These are phyloP conservation scores for Metallyticus violacea DNA, from an alignment of 2,888 invertebrate species.

Conservation along the genomic window DNA sequence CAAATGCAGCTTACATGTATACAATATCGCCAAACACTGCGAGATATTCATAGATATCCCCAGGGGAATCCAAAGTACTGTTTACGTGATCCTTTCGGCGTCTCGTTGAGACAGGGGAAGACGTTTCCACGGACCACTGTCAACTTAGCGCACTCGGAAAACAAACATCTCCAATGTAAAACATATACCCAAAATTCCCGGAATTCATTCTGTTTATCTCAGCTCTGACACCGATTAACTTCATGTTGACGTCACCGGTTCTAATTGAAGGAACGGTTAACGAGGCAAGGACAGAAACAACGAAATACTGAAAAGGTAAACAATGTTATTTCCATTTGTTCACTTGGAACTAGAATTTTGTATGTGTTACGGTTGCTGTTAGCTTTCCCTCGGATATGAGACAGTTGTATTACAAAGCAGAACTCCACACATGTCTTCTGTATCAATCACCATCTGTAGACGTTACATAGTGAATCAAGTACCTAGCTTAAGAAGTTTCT, in stretches of 20 bases:
- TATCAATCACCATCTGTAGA: no score
- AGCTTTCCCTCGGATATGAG: no score
- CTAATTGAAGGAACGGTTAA: background rate
- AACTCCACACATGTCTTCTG: no score
- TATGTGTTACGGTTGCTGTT: no score
- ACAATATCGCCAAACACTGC: slow-evolving; percentile 5
- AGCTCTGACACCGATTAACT: background rate
- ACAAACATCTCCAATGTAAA: background rate
- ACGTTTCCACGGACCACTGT: background rate
- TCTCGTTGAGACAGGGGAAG: background rate
- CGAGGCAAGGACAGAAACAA: background rate
- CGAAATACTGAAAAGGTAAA: no score
- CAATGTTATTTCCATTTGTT: background rate
- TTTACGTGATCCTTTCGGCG: background rate
- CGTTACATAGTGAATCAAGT: no score
- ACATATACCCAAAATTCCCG: background rate
- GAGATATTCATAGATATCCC: background rate
- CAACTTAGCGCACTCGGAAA: background rate
- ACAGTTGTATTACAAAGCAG: no score
- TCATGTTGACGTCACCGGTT: background rate
- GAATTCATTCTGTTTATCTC: background rate
- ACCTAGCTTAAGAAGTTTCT: no score
- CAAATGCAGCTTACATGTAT: background rate
- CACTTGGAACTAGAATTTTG: no score
- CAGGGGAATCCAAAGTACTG: background rate